These are phyloP conservation scores for Pygoscelis adeliae DNA, from an alignment of 2,113 vertebrate genomes.

Conservation along the genomic window DNA sequence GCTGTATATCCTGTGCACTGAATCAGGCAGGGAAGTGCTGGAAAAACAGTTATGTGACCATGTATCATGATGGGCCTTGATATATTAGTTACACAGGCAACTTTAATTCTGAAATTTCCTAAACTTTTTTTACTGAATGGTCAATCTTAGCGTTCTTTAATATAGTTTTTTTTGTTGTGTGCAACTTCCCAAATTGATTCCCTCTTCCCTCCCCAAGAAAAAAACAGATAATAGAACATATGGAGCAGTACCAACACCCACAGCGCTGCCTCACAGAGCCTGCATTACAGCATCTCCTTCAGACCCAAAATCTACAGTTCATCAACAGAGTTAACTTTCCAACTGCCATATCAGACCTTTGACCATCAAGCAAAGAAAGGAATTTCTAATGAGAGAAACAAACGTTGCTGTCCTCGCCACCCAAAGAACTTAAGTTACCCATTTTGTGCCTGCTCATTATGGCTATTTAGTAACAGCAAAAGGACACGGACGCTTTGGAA, in stretches of 20 bases:
- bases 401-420: rapidly evolving
- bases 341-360: background rate
- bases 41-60: background rate
- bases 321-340: background rate
- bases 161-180: background rate
- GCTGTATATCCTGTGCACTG: background rate
- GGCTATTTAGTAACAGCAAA: background rate
- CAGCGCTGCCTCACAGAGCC: background rate
- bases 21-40: background rate
- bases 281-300: background rate
- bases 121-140: background rate
- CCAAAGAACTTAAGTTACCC: background rate
- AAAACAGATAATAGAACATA: background rate
- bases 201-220: background rate
- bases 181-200: background rate
- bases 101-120: background rate
- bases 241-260: rapidly evolving
- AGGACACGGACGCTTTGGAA: rapidly evolving
- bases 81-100: background rate
- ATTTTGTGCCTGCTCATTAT: background rate
- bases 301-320: background rate
- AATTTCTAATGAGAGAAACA: background rate
- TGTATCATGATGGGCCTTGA: background rate
- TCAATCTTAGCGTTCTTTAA: background rate
- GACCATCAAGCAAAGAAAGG: background rate